Base-by-base conservation (phyloP, 2,113 vertebrate genomes). In the Laticauda laticaudata region DNA sequence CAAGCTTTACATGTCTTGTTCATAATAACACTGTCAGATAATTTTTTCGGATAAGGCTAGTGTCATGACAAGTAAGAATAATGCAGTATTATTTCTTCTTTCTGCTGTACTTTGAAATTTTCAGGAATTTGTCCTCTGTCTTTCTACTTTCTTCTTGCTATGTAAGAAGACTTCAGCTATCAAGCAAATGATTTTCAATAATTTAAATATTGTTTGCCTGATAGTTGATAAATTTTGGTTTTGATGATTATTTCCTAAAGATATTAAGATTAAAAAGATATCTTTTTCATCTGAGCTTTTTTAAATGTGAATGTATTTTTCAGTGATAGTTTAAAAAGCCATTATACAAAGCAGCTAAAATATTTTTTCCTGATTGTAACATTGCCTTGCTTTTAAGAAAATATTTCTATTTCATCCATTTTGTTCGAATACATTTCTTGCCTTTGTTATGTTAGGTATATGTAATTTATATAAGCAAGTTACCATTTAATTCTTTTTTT, bases 91-190 rank as follows among this genome's bases (percentile, higher is more conserved):
- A 69, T 0, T 56, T 95, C 95, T 87, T 85, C 91, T 54, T 92
- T 91, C 89, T 93, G 48, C 51, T 48, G 45, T 91, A 91, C 39
- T 94, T 94, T 69, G 57, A 94, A 88, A 56, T 93, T 2, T 59
- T 86, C 57, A 93, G 90, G 90, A 94, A 43, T 51, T 12, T 94
- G 92, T n/a, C 43, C 23, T 93, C 59, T 3, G 1, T 54, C 92
- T 53, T 85, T 91, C 4, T 45, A 18, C 9, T 93, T 61, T 61
- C 24, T 61, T 81, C 45, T 88, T 95, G 90, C 81, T 94, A 90
- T 56, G 56, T 75, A 87, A 91, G 34, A 93, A 92, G 53, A 45
- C n/a, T 53, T 51, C 21, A 87, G 56, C 81, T 92, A 34, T 39
- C 39, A 55, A 69, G 8, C 48, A 87, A 92, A 5, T 90, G 92